phyloP scores from a whole-genome alignment of 2,113 vertebrate genomes.

The Phoenicopterus ruber region DNA sequence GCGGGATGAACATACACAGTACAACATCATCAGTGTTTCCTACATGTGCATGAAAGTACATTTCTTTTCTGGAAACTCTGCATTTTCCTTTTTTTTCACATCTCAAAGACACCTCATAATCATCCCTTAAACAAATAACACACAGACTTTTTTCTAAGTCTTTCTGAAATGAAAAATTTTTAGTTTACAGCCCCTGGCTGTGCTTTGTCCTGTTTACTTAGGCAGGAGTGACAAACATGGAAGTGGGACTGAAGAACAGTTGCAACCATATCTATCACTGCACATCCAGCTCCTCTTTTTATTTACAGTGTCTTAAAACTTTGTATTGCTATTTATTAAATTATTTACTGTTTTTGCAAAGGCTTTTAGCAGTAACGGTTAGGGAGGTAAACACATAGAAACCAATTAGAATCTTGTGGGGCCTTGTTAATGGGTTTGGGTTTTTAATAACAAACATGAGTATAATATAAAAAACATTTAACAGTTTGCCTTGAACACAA shows the following conservation, averaged over 20 bases:
- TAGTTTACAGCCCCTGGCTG: not conserved
- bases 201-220: not conserved
- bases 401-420: not conserved
- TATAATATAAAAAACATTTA: not conserved
- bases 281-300: not conserved
- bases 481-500: not conserved
- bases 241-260: not conserved
- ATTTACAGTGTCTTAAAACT: not conserved
- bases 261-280: not conserved
- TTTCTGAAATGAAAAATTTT: not conserved
- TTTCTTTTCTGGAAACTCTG: not conserved
- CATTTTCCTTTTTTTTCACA: not conserved
- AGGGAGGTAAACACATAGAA: not conserved
- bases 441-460: not conserved
- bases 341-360: not conserved
- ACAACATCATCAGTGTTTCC: not conserved
- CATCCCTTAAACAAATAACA: not conserved
- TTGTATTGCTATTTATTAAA: not conserved
- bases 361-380: not conserved
- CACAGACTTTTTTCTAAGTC: not conserved
- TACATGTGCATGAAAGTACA: not conserved
- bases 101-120: not conserved
- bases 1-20: not conserved
- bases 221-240: not conserved
- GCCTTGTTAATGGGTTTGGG: accelerated